Evolutionary conservation across 2,888 invertebrate species (phyloP).

Genomic region (Pteria penguin): DNA sequence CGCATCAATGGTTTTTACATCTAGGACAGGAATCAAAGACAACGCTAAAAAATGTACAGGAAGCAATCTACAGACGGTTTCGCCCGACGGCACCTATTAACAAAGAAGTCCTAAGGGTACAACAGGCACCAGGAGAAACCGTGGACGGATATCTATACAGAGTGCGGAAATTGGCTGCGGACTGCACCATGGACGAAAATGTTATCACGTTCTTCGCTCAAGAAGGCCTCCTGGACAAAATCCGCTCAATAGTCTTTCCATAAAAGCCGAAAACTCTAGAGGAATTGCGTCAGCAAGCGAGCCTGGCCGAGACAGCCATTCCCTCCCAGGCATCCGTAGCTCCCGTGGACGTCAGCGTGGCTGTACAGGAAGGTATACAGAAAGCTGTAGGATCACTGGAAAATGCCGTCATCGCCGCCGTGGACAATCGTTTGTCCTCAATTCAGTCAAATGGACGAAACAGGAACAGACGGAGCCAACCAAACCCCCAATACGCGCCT

Average conservation of each 20-base stretch:
- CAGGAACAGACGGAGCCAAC: too few species aligned
- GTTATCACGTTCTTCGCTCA: not conserved
- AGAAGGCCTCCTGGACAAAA: conserved; percentile 1
- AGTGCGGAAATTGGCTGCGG: conserved; percentile 11
- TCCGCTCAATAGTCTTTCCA: not conserved
- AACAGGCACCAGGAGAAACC: conserved; percentile 3
- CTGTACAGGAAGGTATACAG: too few species aligned
- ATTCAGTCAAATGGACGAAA: too few species aligned
- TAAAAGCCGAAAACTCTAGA: not conserved
- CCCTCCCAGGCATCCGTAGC: too few species aligned
- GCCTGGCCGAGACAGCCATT: conserved; percentile 1
- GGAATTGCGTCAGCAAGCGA: not conserved
- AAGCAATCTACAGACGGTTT: too few species aligned
- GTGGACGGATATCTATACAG: not conserved
- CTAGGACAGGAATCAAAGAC: not conserved
- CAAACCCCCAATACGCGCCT: too few species aligned
- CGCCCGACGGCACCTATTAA: too few species aligned
- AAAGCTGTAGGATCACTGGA: too few species aligned
- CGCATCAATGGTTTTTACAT: conserved; percentile 8
- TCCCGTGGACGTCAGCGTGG: too few species aligned
- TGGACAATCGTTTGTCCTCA: too few species aligned
- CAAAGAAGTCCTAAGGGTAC: too few species aligned
- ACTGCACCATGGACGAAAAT: conserved; percentile 1
- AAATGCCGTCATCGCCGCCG: too few species aligned
- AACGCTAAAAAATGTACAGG: not conserved